Evolutionary conservation across 2,888 invertebrate genomes (phyloP), one percentile per base, ranked within the genome.

Genomic region (Mystacides longicornis): DNA sequence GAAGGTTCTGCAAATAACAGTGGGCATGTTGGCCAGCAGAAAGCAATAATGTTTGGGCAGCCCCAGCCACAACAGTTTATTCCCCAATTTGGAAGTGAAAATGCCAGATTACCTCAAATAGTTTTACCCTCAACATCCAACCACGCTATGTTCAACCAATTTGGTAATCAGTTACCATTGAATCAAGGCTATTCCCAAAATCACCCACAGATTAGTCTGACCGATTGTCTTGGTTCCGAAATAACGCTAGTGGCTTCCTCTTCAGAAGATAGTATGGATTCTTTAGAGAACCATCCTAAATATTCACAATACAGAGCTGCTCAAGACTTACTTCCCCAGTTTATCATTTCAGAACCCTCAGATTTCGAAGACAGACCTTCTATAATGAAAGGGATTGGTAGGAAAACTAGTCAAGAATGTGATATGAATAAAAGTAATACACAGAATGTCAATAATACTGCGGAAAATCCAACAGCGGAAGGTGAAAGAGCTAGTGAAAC

Each of bases 131-230:
- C 52, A 2, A 58, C 56, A 37, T 19, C 51, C 4, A 52, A 53
- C 33, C 23, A 22, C 23, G 14, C 49, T 4, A 47, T 59, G 23
- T 18, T 57, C 5, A 47, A 23, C 22, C 54, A 57, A 19, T 57
- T 57, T 33, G 16, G 52, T 2, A 48, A 56, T 46, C 52, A 49
- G 23, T 51, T 31, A 18, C 16, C 46, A 3, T 22, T 33, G 16
- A 48, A 49, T 52, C 42, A 23, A 19, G 58, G 58, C 14, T 60
- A 45, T 47, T 65, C 64, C 47, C 64, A 67, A 58, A 73, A 75
- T 45, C 83, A 88, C 68, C 93, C 95, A 0, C 93, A 93, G 70
- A 95, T 95, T 58, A 93, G 92, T 63, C 80, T 95, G 9, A 95
- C 95, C 0, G 94, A 95, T 68, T 93, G 93, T 52, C 79, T 89